Conservation (phyloP, 1,140 invertebrate species). For the Sesamia nonagrioides region DNA sequence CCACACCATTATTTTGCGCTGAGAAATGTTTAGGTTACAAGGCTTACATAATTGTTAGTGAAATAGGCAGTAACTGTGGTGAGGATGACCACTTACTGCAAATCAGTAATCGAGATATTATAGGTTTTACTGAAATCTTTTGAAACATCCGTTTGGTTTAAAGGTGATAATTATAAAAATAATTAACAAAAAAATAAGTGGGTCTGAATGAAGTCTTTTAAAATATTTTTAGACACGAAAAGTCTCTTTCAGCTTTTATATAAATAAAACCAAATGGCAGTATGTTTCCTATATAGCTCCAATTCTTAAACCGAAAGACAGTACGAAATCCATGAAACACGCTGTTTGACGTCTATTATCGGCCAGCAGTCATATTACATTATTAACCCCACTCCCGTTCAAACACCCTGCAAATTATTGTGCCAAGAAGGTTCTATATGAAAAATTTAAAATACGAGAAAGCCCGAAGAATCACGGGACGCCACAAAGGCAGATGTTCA, state of each 20-base stretch:
- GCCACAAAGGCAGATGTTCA: slow-evolving; percentile 1
- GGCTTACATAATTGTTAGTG: background rate
- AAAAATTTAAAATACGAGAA: slow-evolving; percentile 28
- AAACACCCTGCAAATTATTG: slow-evolving; percentile 5
- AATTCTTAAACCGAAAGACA: background rate
- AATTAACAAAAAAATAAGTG: too few relatives aligned
- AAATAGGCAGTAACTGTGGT: background rate
- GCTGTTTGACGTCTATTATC: background rate
- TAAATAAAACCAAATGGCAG: too few relatives aligned
- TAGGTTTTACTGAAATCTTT: too few relatives aligned
- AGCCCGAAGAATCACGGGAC: background rate
- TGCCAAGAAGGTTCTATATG: background rate
- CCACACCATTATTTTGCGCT: background rate
- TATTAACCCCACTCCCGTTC: slow-evolving; percentile 28
- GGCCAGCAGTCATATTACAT: background rate
- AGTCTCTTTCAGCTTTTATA: too few relatives aligned
- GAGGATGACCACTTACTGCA: background rate
- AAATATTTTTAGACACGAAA: too few relatives aligned
- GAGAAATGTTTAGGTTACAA: background rate
- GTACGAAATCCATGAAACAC: background rate
- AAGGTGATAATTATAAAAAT: too few relatives aligned
- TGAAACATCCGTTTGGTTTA: too few relatives aligned
- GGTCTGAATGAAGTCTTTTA: too few relatives aligned
- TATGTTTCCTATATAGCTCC: too few relatives aligned
- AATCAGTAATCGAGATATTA: background rate